Conservation (phyloP, 1,140 invertebrate genomes). For the Platyscapa corneri region DNA sequence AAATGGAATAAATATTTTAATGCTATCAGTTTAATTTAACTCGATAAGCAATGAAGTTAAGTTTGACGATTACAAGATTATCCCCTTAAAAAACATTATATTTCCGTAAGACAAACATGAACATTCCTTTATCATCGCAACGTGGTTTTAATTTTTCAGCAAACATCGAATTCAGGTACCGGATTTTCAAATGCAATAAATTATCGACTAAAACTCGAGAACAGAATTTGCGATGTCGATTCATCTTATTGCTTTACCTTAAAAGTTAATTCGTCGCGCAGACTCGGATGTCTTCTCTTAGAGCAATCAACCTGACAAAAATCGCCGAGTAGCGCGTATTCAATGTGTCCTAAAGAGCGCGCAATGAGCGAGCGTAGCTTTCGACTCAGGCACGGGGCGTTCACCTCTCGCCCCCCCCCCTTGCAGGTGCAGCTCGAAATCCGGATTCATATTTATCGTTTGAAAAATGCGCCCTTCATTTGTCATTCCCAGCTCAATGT, state of each 20-base stretch:
- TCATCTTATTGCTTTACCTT: no score
- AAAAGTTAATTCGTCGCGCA: no score
- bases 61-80: not conserved
- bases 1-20: not conserved
- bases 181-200: no score
- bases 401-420: not conserved
- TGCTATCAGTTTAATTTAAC: not conserved
- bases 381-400: not conserved
- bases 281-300: no score
- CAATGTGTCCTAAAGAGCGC: not conserved
- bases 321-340: no score
- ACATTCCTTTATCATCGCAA: not conserved
- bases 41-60: not conserved
- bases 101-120: no score
- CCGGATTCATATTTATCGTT: not conserved
- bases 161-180: no score
- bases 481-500: not conserved
- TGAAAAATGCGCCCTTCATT: not conserved
- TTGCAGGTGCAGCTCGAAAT: slow-evolving; percentile 3
- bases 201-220: no score
- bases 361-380: not conserved
- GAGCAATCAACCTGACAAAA: no score
- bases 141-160: no score
- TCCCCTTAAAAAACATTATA: no score
- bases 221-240: no score